Base-by-base conservation (phyloP, 2,113 vertebrate species). In the Aspidoscelis tigris region DNA sequence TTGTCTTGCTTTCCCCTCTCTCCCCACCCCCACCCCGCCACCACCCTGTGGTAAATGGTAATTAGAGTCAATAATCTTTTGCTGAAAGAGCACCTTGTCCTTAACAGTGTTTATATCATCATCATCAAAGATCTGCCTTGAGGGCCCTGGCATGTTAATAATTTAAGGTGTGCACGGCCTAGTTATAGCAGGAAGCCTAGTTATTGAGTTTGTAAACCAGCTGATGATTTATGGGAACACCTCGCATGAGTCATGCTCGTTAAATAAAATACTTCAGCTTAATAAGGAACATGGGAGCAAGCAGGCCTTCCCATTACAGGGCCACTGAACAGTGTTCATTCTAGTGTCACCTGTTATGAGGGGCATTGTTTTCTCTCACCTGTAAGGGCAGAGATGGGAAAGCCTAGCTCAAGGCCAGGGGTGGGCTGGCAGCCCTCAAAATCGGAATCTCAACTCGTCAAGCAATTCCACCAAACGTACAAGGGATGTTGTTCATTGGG, bases 121-220 rank as follows among this genome's bases (percentile, higher is more conserved):
- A 97, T 97, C 97, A 98, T 98, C 98, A 98, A 99, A 98, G 97
- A 97, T 97, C 96, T 97, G 98, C 98, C 98, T 97, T 95, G 96
- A 97, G 97, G 83, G 98, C 96, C 95, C 93, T 95, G 96, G 96
- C 96, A 96, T 96, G 97, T 98, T 98, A 99, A 98, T 99, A 99
- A 99, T 98, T 98, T 97, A 98, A 97, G 97, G 97, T 97, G 97
- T 95, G 95, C 94, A 95, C 96, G 96, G 96, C 96, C 96, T 97
- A 96, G 96, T 97, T 98, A 97, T 95, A 97, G 96, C 97, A 98
- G 97, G 97, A 98, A 98, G 96, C 96, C 96, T 96, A 96, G 97
- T 98, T 98, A 98, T 97, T 97, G 97, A 98, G 97, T 98, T 98
- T 98, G 97, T 98, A 99, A 98, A 98, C 96, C 96, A 97, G 97